Evolutionary conservation across 1,140 invertebrate species (phyloP), one percentile per base, ranked within the genome.

Genomic region (Polyergus mexicanus): DNA sequence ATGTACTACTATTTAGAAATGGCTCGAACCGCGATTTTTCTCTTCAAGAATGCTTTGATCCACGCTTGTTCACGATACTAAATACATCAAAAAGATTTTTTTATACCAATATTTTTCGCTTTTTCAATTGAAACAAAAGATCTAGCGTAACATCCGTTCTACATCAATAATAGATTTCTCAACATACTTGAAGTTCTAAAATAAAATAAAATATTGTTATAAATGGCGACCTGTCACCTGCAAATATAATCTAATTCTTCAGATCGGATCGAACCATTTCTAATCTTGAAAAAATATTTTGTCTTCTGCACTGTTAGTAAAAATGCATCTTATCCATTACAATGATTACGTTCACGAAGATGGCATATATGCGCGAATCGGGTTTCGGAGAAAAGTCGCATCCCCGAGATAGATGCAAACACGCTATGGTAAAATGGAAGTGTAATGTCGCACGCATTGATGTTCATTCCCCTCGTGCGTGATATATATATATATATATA

Each of bases 261-360:
- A 8, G 32, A 4, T 11, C 0, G 54, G 38, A 72, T 83, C 66
- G 25, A 81, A 38, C 54, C 78, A 60, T 16, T 74, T 83, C 56
- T 6, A 47, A 44, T 62, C n/a, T 35, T 41, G 38, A 25, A 60
- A 19, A 51, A 51, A 60, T 72, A 78, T 66, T 88, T 85, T 58
- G 74, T 63, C 38, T 74, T 44, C 62, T 62, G 66, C 69, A 44
- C 71, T 58, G 38, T 51, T 77, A 28, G 44, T 63, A 84, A 86
- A 91, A 90, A 90, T 90, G 90, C 89, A 89, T 87, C 86, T 90
- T 88, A 81, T 54, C 60, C 47, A 41, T 80, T 60, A 60, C 22
- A 69, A 71, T 76, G 76, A 41, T 74, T 62, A 62, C 38, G 60
- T 60, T 35, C 51, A 86, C 63, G 72, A 89, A 63, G 75, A 86